Evolutionary conservation across 2,113 vertebrate species (phyloP), one percentile per base, ranked within the genome.

Genomic region (Lethenteron reissneri): DNA sequence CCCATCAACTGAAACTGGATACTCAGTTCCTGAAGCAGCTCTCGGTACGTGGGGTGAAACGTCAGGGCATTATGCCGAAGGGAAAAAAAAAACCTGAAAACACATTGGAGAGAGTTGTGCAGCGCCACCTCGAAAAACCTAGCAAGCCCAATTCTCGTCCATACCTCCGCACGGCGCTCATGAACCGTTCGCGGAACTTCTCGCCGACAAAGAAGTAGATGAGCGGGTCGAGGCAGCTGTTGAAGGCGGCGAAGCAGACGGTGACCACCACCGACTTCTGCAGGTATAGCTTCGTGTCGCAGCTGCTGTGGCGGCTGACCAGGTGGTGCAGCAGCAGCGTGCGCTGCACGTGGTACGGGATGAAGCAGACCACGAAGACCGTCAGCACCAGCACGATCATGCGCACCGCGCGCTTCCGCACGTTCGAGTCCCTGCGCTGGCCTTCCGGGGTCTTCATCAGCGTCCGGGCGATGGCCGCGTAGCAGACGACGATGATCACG

Each of bases 401-500:
- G 56, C 70, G 71, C 41, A 82, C 21, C 0, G 83, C 73, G 57
- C 76, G 77, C 8, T 11, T 71, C 1, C 70, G 57, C 8, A 13
- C 3, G 1, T 1, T 19, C 57, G 2, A 14, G 8, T 0, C 5
- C 2, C 57, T 21, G 1, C 2, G 8, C 58, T 15, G 15, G 7
- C 9, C 9, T 4, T 2, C 3, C 8, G 11, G 21, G 57, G 1
- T 88, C 17, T 79, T 84, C 73, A 90, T 74, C 56, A 97, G 76
- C 8, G 86, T 79, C 60, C 77, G 80, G 70, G 89, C 80, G 68
- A 97, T 97, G 78, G 89, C 84, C 2, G 81, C 75, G n/a, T 95
- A 95, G 76, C 92, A 97, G 73, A 92, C 56, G 41, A 86, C 80
- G 72, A 97, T 97, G 71, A 85, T 72, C 14, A 83, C 2, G 73